Conservation (phyloP, 2,888 invertebrate genomes). For the Beris chalybata region DNA sequence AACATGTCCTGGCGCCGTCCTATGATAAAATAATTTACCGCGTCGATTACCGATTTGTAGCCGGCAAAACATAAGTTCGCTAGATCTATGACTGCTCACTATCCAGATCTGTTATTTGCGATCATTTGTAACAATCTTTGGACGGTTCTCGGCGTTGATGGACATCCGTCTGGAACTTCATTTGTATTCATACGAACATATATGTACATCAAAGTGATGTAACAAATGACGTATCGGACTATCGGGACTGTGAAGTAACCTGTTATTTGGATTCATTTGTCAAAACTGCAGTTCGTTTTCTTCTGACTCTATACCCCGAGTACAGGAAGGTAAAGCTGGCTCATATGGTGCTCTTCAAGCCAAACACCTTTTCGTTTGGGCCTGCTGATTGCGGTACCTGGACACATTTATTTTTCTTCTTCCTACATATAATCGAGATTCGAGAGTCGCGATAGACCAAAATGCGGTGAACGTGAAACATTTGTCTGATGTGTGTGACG, state of each 20-base stretch:
- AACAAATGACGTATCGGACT: conserved; percentile 56
- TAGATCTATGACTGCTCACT: conserved; percentile 27
- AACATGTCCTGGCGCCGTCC: conserved; percentile 33
- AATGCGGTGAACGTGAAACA: too few species aligned
- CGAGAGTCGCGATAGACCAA: too few species aligned
- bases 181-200: conserved; percentile 43
- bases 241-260: conserved; percentile 47
- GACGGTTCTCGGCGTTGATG: conserved; percentile 33
- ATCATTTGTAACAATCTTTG: conserved; percentile 56
- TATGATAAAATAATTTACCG: conserved; percentile 29
- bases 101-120: conserved; percentile 55
- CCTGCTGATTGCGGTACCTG: conserved; percentile 23
- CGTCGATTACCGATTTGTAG: conserved; percentile 22
- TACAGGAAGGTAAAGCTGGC: too few species aligned
- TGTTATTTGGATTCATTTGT: conserved; percentile 59
- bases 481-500: too few species aligned
- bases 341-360: not conserved
- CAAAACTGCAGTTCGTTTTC: conserved; percentile 48
- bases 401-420: too few species aligned
- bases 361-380: not conserved
- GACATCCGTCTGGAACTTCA: conserved; percentile 40
- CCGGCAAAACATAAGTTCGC: conserved; percentile 20
- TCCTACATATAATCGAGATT: too few species aligned
- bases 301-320: not conserved
- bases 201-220: conserved; percentile 41